A percentile compares a stretch with the other conserved stretches of the same genome.
These are phyloP conservation scores for Drosophila athabasca DNA, from an alignment of 1,140 invertebrate species.

Conservation along the genomic window DNA sequence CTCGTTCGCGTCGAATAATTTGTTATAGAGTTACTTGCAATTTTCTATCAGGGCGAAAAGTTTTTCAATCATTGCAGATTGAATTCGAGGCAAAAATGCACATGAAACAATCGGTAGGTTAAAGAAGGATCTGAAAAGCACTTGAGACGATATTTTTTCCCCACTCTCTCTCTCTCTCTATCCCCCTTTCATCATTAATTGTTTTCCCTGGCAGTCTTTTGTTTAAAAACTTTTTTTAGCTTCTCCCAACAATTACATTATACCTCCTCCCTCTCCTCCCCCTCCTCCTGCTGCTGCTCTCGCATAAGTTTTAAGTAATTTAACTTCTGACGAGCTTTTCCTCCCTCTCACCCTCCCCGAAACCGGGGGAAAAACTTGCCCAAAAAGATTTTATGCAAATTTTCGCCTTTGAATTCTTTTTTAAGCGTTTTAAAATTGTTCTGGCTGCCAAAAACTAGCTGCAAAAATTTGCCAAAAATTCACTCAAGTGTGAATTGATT, in stretches of 20 bases:
- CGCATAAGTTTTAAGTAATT: conserved; percentile 75
- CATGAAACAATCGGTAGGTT: conserved; percentile 3
- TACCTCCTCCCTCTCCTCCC: background rate
- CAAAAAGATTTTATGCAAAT: conserved; percentile 43
- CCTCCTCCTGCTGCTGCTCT: no score
- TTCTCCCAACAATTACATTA: conserved; percentile 55
- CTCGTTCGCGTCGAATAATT: conserved; percentile 12
- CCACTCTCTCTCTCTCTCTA: background rate
- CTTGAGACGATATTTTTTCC: conserved; percentile 9
- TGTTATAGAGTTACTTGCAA: conserved; percentile 23
- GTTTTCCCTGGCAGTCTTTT: conserved; percentile 25
- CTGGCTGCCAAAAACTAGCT: conserved; percentile 8
- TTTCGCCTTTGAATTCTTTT: conserved; percentile 32
- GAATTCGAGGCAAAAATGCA: conserved; percentile 12
- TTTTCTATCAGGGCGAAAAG: conserved; percentile 13
- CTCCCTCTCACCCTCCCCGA: conserved; percentile 13
- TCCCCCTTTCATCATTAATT: conserved; percentile 30
- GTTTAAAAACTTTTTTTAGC: conserved; percentile 45
- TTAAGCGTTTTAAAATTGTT: conserved; percentile 49
- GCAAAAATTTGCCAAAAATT: conserved; percentile 30
- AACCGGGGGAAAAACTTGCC: conserved; percentile 45
- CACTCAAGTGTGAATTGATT: conserved; percentile 41
- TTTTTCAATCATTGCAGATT: conserved; percentile 35
- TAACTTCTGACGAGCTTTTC: conserved; percentile 63
- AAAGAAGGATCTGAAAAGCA: background rate